Conservation (phyloP, 2,888 invertebrate species). For the Rotaria sp. region DNA sequence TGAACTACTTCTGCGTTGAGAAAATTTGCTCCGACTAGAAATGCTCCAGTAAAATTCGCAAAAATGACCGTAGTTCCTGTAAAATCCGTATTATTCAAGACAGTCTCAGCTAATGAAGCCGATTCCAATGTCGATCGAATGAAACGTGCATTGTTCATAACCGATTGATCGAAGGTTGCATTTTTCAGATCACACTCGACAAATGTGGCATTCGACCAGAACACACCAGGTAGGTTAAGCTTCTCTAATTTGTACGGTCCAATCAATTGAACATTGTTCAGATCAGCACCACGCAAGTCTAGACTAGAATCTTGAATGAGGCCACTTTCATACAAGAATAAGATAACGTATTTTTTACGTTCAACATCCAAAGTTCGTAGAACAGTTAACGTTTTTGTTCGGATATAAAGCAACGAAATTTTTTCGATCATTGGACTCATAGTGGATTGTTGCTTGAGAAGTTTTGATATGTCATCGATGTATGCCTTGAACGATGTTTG, state of each 20-base stretch:
- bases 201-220: background rate
- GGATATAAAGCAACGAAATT: background rate
- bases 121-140: background rate
- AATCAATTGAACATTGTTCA: background rate
- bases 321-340: conserved; percentile 3
- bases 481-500: background rate
- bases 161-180: background rate
- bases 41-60: background rate
- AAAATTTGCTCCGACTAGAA: background rate
- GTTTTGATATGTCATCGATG: background rate
- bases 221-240: background rate
- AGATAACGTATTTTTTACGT: background rate
- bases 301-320: background rate
- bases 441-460: background rate
- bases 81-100: background rate
- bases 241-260: background rate
- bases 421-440: background rate
- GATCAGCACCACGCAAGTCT: background rate
- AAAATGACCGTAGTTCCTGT: background rate
- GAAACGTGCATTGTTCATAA: background rate
- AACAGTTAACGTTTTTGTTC: background rate
- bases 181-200: background rate
- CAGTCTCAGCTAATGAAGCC: background rate
- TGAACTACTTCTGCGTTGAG: background rate
- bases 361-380: background rate